Evolutionary conservation across 2,888 invertebrate species (phyloP), one percentile per base, ranked within the genome.

Genomic region (Halocaridina rubra): DNA sequence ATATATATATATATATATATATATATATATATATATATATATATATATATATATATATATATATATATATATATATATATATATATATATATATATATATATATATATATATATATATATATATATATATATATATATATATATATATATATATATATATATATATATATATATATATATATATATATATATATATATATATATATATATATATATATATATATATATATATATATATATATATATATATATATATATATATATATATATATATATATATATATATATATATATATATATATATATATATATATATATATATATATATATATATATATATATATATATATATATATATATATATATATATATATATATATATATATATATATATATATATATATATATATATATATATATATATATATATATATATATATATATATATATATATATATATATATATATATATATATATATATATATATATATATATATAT

Each of bases 231-330:
- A 69, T 30, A 69, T 30, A 69, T 30, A 69, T 30, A 69, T 30
- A 69, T 3, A 29, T 7, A 69, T n/a, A 69, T n/a, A 69, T n/a
- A 67, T 27, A 67, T 27, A 67, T 67, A 67, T 67, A 67, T 67
- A 67, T 67, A 67, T 24, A 67, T 67, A 67, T 67, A 67, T 67
- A 67, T 67, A 67, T 67, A 67, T 67, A 67, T 67, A 67, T 67
- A 67, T 67, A 67, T 67, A 67, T 67, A 67, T 67, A 67, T 67
- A 67, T 67, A 67, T 67, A 67, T 67, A 67, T 67, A 67, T 67
- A 67, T 67, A 19, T 19, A 67, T 46, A 46, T 46, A 46, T 46
- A 33, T 76, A 22, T 76, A 24, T 76, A 33, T 71, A 30, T 71
- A 30, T 71, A 16, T 71, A 30, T 71, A 30, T 71, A 30, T 30